Base-by-base conservation (phyloP, 2,888 invertebrate species). In the Monoplex corrugatus region DNA sequence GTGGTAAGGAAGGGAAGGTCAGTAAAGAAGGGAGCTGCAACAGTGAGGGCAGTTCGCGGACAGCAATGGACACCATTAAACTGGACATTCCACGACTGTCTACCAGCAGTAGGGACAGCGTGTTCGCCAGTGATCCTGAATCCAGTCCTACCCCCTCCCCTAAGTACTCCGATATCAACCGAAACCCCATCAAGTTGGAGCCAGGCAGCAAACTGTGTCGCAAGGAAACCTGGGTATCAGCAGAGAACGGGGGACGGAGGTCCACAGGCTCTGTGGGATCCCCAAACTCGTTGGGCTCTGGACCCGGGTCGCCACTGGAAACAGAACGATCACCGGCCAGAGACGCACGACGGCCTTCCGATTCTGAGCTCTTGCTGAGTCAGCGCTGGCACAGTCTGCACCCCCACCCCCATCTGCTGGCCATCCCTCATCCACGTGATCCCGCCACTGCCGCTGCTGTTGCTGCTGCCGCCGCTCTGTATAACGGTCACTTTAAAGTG, bases 121-220 rank as follows among this genome's bases (percentile, higher is more conserved):
- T 89, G 32, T 90, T 89, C 82, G 84, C 86, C 68, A 86, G 87
- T 28, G 89, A 89, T 28, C 88, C 83, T 28, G 89, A 68, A 16
- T 50, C 75, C 57, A 89, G 89, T 44, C 80, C 86, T 88, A 91
- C 89, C 50, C 91, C 91, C 5, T 87, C 91, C 28, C 90, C 89
- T 43, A 91, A 91, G 84, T 90, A 89, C 44, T 91, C 91, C 1
- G 91, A 91, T 82, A 91, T 91, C 57, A 91, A 91, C 57, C 89
- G 90, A 44, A 91, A 91, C 84, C 91, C 91, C 38, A 91, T 91
- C 75, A 91, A 90, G 87, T 82, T 91, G 44, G 91, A 89, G 50
- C 89, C 68, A 40, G 87, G 78, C 38, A 89, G 89, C 72, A 88
- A 88, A 83, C 40, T 82, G 43, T 78, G 87, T 45, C 82, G 88